Percentiles rank a stretch among this genome's conserved stretches.
These are phyloP conservation scores for Chironomus tepperi DNA, from an alignment of 1,140 invertebrate species.

Conservation along the genomic window DNA sequence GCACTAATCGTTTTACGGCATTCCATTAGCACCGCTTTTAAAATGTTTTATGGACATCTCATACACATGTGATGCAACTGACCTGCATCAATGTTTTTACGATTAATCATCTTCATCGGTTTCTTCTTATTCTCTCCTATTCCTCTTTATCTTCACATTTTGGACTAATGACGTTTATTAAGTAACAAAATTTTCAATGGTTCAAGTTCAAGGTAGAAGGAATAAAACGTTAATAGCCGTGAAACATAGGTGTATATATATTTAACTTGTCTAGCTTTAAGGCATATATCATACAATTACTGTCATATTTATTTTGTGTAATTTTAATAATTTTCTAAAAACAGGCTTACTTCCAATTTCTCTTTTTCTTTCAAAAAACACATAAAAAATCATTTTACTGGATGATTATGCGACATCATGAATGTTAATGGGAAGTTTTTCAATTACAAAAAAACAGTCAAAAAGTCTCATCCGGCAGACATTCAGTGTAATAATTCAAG, in stretches of 20 bases:
- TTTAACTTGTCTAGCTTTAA: too few species aligned
- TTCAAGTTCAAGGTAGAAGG: background rate
- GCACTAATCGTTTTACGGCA: background rate
- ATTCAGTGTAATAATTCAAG: too few species aligned
- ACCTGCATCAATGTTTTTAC: conserved; percentile 1
- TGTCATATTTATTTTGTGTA: too few species aligned
- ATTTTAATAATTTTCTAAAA: too few species aligned
- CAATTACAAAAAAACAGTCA: too few species aligned
- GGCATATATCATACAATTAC: too few species aligned
- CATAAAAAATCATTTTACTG: too few species aligned
- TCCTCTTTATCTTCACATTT: background rate
- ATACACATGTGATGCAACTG: background rate
- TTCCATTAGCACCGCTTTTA: background rate
- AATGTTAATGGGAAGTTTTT: too few species aligned
- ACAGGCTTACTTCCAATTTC: too few species aligned
- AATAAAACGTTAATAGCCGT: background rate
- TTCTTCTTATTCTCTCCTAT: background rate
- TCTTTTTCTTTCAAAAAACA: too few species aligned
- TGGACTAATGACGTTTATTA: background rate
- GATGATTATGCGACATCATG: too few species aligned
- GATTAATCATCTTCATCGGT: background rate
- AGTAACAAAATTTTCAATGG: background rate
- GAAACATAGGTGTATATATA: background rate
- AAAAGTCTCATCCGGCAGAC: too few species aligned
- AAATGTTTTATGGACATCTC: background rate